phyloP scores from a whole-genome alignment of 1,140 invertebrate genomes.

The Drosophila kikkawai region DNA sequence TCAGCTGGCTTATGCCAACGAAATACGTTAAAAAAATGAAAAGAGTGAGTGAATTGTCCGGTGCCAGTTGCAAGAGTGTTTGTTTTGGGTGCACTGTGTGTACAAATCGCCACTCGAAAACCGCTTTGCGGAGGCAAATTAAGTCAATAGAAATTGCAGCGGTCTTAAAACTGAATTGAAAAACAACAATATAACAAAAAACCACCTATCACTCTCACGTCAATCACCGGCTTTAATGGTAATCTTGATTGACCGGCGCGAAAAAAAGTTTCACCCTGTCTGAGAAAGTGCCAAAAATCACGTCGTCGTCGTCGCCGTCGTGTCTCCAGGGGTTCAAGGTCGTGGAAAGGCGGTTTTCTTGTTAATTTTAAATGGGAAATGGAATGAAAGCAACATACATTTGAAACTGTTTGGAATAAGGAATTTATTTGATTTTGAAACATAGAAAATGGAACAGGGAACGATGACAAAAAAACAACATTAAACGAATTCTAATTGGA shows the following conservation, averaged over 20 bases:
- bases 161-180: constrained; percentile 5
- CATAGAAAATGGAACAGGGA: not conserved
- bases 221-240: constrained; percentile 20
- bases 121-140: constrained; percentile 32
- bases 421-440: not conserved
- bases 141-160: constrained; percentile 7
- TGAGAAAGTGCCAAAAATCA: constrained; percentile 29
- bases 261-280: constrained; percentile 38
- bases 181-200: not conserved
- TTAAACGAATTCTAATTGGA: no score
- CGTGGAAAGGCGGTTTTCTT: not conserved
- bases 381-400: not conserved
- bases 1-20: constrained; percentile 5
- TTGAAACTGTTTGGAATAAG: not conserved
- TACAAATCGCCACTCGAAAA: constrained; percentile 28
- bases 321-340: constrained; percentile 28
- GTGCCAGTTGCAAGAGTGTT: constrained; percentile 7
- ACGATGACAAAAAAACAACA: not conserved
- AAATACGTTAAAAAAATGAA: constrained; percentile 8
- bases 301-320: constrained; percentile 5
- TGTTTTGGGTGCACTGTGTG: constrained; percentile 36
- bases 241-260: constrained; percentile 32
- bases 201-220: constrained; percentile 25
- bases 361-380: not conserved
- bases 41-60: constrained; percentile 20